Evolutionary conservation across 2,113 vertebrate species (phyloP).

Genomic region (Halichoerus grypus): DNA sequence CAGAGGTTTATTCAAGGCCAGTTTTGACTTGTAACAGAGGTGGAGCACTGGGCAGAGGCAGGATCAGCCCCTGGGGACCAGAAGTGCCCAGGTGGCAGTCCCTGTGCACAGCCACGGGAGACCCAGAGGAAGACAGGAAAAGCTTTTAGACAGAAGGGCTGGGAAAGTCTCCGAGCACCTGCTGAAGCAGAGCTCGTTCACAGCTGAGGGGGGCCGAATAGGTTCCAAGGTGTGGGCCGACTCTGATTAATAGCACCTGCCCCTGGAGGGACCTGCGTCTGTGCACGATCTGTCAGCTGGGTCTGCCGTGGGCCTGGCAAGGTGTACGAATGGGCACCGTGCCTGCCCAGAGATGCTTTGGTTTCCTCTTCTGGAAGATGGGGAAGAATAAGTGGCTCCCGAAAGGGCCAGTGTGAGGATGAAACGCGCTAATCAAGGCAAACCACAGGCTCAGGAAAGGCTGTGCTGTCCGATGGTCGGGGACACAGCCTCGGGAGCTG

Average conservation of each 20-base stretch:
- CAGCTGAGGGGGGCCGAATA: background rate
- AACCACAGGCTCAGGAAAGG: background rate
- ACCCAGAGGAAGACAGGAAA: accelerated
- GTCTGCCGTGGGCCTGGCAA: background rate
- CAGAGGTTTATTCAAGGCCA: background rate
- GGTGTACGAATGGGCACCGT: accelerated
- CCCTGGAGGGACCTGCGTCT: background rate
- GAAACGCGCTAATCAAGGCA: accelerated
- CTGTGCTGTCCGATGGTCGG: accelerated
- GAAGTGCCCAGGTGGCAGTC: background rate
- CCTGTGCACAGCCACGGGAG: accelerated
- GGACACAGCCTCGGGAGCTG: accelerated
- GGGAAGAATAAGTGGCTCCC: background rate
- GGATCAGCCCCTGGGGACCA: background rate
- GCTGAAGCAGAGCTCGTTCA: background rate
- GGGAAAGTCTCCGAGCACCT: background rate
- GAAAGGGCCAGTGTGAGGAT: background rate
- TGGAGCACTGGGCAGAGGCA: background rate
- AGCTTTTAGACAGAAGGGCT: background rate
- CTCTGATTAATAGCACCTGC: background rate
- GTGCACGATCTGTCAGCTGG: too few species aligned
- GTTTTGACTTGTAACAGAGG: background rate
- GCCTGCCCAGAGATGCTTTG: background rate
- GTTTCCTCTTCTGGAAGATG: background rate
- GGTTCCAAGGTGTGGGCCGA: background rate